A percentile compares a stretch with the other conserved stretches of the same genome.
phyloP scores from a whole-genome alignment of 2,113 vertebrate genomes.

The Phalacrocorax brasilianus region DNA sequence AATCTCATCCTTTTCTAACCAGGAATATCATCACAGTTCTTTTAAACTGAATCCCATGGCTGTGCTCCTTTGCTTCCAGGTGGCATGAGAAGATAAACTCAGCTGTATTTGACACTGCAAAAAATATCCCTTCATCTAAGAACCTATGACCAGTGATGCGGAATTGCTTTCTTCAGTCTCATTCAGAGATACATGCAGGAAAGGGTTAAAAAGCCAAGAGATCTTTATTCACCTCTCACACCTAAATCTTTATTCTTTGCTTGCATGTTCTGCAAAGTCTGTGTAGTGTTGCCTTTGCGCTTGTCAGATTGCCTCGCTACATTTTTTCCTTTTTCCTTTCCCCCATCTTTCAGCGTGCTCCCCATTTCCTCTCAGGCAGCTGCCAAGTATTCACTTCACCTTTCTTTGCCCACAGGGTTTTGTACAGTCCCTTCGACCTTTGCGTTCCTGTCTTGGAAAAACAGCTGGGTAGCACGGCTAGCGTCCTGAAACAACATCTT shows the following conservation, averaged over 20 bases:
- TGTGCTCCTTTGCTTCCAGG: background rate
- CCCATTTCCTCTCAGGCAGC: background rate
- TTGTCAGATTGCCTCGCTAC: background rate
- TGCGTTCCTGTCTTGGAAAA: background rate
- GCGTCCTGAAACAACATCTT: background rate
- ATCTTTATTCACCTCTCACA: background rate
- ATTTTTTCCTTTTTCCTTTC: background rate
- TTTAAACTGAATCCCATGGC: background rate
- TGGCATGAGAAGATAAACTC: background rate
- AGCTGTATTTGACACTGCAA: background rate
- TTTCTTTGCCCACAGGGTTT: background rate
- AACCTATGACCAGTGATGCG: background rate
- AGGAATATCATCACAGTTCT: background rate
- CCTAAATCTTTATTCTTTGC: background rate
- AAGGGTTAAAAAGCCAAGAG: background rate
- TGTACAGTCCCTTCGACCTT: background rate
- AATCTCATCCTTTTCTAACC: background rate
- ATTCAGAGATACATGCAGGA: background rate
- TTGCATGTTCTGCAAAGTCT: background rate
- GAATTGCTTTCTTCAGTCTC: background rate
- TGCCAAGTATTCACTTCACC: background rate
- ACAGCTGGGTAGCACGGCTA: background rate
- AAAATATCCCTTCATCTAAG: background rate
- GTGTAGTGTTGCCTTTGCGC: background rate
- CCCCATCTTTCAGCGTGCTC: background rate